Base-by-base conservation (phyloP, 1,140 invertebrate genomes). In the Papilio helenus region DNA sequence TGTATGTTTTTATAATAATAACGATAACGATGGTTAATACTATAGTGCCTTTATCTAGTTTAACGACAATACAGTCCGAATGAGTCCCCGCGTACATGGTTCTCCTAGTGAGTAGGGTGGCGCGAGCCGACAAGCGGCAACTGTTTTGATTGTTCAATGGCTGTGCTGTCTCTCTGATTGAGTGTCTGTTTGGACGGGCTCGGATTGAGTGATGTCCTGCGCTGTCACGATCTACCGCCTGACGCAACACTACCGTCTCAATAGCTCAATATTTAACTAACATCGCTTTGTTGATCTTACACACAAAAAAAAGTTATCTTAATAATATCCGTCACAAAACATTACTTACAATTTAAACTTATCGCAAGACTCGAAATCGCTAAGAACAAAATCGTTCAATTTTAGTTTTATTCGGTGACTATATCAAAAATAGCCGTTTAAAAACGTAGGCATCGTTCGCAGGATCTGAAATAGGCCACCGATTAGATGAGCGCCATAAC, bases 381-480 rank as follows among this genome's bases (percentile, higher is more conserved):
- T 3, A 26, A 61, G 23, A 26, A 26, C 10, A 26, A 61, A 23
- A 61, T n/a, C 1, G 3, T 26, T 61, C 10, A 12, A 26, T 61
- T 26, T 26, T 61, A 61, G 14, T 61, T 12, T 68, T 5, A 29
- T 16, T 68, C 23, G 18, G 23, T 34, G 12, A 68, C 61, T 68
- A 29, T 68, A 7, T 29, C 61, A 18, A 68, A 29, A 68, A 68
- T 46, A 73, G n/a, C 20, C 44, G 72, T 73, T 73, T 20, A 42
- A 49, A 73, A 46, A 46, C 42, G 42, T 76, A 49, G 73, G 26
- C 49, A 39, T n/a, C 73, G 72, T 74, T 74, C 72, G 20, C 44
- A 23, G 72, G 73, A 44, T 61, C 76, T 29, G 76, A 77, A 77
- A 77, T 77, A 77, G 76, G 76, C 76, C 76, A 65, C n/a, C 76